Conservation (phyloP, 2,113 vertebrate species). For the Cinclus cinclus region DNA sequence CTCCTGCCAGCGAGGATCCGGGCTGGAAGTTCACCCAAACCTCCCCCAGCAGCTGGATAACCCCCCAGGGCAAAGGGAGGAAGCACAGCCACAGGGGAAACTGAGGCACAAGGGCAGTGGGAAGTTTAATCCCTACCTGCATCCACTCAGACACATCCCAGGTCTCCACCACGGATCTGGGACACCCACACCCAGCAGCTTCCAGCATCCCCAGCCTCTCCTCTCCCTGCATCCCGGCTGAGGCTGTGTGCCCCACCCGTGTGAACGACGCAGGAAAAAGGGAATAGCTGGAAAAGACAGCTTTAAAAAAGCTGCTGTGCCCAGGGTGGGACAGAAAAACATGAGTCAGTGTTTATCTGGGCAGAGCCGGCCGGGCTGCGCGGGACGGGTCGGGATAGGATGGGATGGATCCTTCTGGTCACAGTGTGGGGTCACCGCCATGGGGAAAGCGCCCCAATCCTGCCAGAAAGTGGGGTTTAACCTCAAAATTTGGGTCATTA, state of each 20-base stretch:
- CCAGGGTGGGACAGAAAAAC: conserved; percentile 49
- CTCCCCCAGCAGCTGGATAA: background rate
- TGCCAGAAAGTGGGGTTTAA: background rate
- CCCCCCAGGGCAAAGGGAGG: background rate
- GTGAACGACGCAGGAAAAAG: background rate
- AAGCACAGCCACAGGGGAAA: background rate
- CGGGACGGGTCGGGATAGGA: background rate
- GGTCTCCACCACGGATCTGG: rapidly evolving
- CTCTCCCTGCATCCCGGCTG: background rate
- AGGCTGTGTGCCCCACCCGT: rapidly evolving
- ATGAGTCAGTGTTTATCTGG: conserved; percentile 51
- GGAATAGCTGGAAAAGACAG: conserved; percentile 11
- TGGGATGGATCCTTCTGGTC: background rate
- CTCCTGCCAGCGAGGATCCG: rapidly evolving
- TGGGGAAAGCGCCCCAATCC: rapidly evolving
- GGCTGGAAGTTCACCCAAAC: background rate
- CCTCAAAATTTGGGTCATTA: background rate
- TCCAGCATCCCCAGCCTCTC: background rate
- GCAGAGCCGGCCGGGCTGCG: background rate
- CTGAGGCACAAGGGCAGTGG: background rate
- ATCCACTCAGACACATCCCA: background rate
- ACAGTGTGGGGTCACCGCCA: rapidly evolving
- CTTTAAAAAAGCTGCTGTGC: conserved; percentile 21
- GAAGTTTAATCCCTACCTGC: background rate
- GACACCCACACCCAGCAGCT: rapidly evolving